These are phyloP conservation scores for Xanthostigma xanthostigma DNA, from an alignment of 2,888 invertebrate species.

Conservation along the genomic window DNA sequence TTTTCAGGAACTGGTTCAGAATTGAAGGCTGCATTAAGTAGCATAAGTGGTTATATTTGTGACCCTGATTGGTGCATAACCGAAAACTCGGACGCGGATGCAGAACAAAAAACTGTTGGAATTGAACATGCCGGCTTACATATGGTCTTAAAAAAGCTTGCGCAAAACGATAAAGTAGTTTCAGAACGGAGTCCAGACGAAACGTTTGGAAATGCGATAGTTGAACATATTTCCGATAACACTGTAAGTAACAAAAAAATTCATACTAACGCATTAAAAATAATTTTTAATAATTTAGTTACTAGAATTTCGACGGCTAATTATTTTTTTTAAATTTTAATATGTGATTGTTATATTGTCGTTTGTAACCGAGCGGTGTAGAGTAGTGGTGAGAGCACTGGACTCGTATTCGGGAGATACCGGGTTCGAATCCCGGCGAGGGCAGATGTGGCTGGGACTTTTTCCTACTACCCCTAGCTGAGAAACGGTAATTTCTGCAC, in stretches of 20 bases:
- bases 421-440: too few relatives aligned
- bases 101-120: constrained; percentile 23
- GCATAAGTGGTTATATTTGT: constrained; percentile 30
- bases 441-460: too few relatives aligned
- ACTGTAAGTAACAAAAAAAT: constrained; percentile 30
- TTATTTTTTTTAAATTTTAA: too few relatives aligned
- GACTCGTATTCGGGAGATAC: too few relatives aligned
- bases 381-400: too few relatives aligned
- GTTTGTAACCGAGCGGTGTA: too few relatives aligned
- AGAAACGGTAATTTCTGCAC: too few relatives aligned
- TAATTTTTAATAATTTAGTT: too few relatives aligned
- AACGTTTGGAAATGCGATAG: constrained; percentile 43
- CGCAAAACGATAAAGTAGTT: constrained; percentile 43
- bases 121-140: constrained; percentile 65
- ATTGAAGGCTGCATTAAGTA: constrained; percentile 29
- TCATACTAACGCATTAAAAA: not conserved
- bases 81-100: constrained; percentile 15
- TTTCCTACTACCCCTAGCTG: too few relatives aligned
- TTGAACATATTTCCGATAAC: constrained; percentile 34
- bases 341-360: too few relatives aligned
- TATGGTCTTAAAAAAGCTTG: constrained; percentile 59
- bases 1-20: constrained; percentile 18
- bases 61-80: constrained; percentile 39
- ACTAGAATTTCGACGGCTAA: too few relatives aligned
- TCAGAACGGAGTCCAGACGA: constrained; percentile 23